These are phyloP conservation scores for Chrysomela aeneicollis DNA, from an alignment of 2,888 invertebrate species.

Conservation along the genomic window DNA sequence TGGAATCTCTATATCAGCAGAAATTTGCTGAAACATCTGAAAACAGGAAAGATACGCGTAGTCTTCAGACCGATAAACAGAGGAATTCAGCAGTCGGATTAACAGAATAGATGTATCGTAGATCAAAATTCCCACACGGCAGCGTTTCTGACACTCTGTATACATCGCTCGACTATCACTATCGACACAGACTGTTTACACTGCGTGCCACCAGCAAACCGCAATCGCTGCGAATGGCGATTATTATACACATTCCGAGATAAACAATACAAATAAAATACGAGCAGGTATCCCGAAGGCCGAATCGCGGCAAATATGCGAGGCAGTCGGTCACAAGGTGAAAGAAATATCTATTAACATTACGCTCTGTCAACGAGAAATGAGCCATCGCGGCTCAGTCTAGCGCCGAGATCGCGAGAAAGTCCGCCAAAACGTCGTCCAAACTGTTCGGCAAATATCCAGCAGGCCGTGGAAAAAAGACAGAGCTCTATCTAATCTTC, in stretches of 20 bases:
- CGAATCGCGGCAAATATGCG: not conserved
- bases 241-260: not conserved
- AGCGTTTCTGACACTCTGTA: no score
- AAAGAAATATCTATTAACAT: not conserved
- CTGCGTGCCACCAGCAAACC: not conserved
- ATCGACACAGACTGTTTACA: not conserved
- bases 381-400: not conserved
- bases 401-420: not conserved
- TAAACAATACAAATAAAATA: not conserved
- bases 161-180: no score
- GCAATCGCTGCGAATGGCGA: not conserved
- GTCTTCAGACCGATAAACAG: no score
- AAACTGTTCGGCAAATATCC: not conserved
- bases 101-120: no score
- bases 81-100: no score
- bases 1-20: no score
- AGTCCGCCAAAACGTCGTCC: not conserved
- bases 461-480: no score
- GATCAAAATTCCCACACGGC: no score
- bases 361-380: not conserved
- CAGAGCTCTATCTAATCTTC: no score
- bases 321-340: slow-evolving; percentile 2
- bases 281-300: not conserved
- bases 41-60: no score
- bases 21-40: no score